phyloP scores from a whole-genome alignment of 2,888 invertebrate species.

The Epirrita christyi region DNA sequence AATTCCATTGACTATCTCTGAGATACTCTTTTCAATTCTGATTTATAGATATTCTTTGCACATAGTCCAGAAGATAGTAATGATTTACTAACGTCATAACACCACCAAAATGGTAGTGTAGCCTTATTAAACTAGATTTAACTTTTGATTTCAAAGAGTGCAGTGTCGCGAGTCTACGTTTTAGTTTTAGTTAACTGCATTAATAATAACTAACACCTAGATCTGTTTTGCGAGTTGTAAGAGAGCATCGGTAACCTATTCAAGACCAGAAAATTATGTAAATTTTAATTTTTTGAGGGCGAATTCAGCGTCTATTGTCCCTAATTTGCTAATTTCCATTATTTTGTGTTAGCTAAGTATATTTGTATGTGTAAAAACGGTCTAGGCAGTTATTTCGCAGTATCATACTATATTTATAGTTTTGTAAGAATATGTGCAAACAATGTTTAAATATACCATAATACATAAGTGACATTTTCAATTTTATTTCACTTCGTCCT shows the following conservation, averaged over 20 bases:
- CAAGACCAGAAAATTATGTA: too few species aligned
- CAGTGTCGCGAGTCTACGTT: conserved; percentile 13
- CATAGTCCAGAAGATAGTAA: background rate
- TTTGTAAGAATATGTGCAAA: conserved; percentile 59
- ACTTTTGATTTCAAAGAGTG: background rate
- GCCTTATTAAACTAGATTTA: background rate
- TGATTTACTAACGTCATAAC: background rate
- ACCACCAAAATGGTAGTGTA: background rate
- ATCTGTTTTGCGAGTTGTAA: conserved; percentile 15
- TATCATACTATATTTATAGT: conserved; percentile 43
- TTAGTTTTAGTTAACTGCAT: conserved; percentile 6
- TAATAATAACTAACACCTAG: conserved; percentile 5
- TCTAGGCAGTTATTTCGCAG: conserved; percentile 41
- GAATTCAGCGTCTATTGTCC: too few species aligned
- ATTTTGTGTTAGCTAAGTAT: too few species aligned
- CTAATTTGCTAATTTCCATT: too few species aligned
- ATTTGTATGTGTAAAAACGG: conserved; percentile 20
- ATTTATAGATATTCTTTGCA: too few species aligned
- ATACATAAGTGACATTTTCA: conserved; percentile 53
- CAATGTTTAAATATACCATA: conserved; percentile 43
- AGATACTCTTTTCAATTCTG: too few species aligned
- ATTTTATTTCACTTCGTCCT: conserved; percentile 33
- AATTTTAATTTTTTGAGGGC: too few species aligned
- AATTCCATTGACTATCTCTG: too few species aligned
- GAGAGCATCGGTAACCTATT: background rate